phyloP scores from a whole-genome alignment of 2,888 invertebrate genomes.

The Apodemia duryi region DNA sequence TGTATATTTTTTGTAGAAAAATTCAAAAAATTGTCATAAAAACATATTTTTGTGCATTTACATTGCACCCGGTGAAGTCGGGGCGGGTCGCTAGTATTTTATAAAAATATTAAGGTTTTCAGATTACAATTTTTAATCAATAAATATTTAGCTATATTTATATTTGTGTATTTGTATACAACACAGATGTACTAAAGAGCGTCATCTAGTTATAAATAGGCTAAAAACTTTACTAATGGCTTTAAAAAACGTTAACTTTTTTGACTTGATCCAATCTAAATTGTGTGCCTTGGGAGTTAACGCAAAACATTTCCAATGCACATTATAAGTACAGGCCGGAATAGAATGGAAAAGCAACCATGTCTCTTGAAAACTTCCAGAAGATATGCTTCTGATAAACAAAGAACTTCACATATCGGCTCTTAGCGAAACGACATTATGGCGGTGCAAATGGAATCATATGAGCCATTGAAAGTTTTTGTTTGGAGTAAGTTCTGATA shows the following conservation, averaged over 20 bases:
- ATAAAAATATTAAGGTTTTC: no score
- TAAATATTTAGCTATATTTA: no score
- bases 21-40: no score
- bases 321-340: constrained; percentile 40
- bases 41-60: no score
- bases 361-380: constrained; percentile 27
- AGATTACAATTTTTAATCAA: no score
- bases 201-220: no score
- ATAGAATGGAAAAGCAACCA: constrained; percentile 31
- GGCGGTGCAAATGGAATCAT: neutral
- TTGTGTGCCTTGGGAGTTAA: constrained; percentile 34
- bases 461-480: constrained; percentile 6
- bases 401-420: constrained; percentile 32
- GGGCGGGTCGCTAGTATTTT: no score
- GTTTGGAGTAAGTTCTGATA: constrained; percentile 4
- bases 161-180: no score
- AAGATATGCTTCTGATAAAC: constrained; percentile 32
- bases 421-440: constrained; percentile 26
- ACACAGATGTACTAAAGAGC: no score
- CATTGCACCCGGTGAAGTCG: no score
- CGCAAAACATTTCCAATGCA: constrained; percentile 39
- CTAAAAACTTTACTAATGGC: no score
- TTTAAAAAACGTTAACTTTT: constrained; percentile 21
- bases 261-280: constrained; percentile 32
- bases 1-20: no score